phyloP scores from a whole-genome alignment of 2,888 invertebrate genomes.

The Agelastica alni region DNA sequence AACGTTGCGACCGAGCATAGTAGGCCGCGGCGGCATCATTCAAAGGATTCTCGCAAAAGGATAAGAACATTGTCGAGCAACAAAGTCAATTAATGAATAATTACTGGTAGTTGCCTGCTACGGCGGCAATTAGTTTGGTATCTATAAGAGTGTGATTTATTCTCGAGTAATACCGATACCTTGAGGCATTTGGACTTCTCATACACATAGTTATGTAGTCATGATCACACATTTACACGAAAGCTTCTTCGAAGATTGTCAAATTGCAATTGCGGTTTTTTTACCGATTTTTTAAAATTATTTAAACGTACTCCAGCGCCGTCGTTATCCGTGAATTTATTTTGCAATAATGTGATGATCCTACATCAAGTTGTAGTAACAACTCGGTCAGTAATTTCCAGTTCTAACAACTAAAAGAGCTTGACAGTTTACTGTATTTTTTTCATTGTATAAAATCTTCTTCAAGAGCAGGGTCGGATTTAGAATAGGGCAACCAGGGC shows the following conservation, averaged over 20 bases:
- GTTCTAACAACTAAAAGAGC: too few species aligned
- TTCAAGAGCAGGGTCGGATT: too few species aligned
- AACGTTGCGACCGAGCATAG: constrained; percentile 32
- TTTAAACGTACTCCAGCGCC: background rate
- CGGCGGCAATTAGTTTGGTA: constrained; percentile 47
- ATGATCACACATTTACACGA: background rate
- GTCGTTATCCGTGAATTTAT: too few species aligned
- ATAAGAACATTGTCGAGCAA: constrained; percentile 52
- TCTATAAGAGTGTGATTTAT: constrained; percentile 25
- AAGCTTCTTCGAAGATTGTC: background rate
- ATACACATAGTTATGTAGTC: background rate
- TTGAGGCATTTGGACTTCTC: background rate
- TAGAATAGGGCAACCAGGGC: too few species aligned
- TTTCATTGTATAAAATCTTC: too few species aligned
- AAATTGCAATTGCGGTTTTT: too few species aligned
- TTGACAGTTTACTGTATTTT: too few species aligned
- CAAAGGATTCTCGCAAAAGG: constrained; percentile 47
- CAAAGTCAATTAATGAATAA: constrained; percentile 54
- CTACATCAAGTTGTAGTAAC: too few species aligned
- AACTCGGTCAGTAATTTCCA: too few species aligned
- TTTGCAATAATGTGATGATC: too few species aligned
- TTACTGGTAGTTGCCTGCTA: constrained; percentile 41
- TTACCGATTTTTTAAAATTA: too few species aligned
- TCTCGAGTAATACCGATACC: constrained; percentile 7
- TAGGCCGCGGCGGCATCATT: constrained; percentile 33